A percentile compares a stretch with the other conserved stretches of the same genome.
Conservation (phyloP, 2,888 invertebrate species). For the Meteorus cinctellus region DNA sequence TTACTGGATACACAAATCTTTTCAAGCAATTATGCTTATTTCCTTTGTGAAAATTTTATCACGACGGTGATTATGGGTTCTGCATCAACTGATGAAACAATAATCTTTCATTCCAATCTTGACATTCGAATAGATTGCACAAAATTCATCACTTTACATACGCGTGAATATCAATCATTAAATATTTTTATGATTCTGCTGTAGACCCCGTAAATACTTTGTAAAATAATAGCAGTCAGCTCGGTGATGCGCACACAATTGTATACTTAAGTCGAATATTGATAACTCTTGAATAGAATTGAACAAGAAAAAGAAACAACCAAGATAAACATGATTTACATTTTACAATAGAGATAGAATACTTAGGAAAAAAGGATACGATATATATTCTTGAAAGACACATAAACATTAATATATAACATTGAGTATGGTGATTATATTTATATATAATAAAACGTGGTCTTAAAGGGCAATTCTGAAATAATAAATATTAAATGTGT, state of each 20-base stretch:
- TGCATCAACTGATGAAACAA: not conserved
- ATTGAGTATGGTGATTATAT: not conserved
- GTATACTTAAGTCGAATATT: not conserved
- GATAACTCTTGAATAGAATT: not conserved
- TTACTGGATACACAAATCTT: conserved; percentile 80
- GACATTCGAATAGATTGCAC: not conserved
- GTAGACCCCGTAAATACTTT: not conserved
- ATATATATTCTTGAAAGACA: not conserved
- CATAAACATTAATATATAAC: not conserved
- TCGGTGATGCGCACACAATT: not conserved
- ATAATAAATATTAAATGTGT: not conserved
- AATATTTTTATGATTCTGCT: conserved; percentile 9
- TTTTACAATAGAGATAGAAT: not conserved
- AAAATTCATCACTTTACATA: not conserved
- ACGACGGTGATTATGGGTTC: conserved; percentile 14
- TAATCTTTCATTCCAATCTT: not conserved
- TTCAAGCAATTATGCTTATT: conserved; percentile 79
- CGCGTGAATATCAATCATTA: not conserved
- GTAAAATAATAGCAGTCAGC: not conserved
- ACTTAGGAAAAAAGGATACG: not conserved
- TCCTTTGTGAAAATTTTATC: conserved; percentile 74
- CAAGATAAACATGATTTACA: too few species aligned
- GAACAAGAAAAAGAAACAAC: not conserved
- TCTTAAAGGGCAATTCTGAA: not conserved
- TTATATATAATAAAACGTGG: not conserved